These are phyloP conservation scores for Sclerodermus sp. DNA, from an alignment of 2,888 invertebrate species.

Conservation along the genomic window DNA sequence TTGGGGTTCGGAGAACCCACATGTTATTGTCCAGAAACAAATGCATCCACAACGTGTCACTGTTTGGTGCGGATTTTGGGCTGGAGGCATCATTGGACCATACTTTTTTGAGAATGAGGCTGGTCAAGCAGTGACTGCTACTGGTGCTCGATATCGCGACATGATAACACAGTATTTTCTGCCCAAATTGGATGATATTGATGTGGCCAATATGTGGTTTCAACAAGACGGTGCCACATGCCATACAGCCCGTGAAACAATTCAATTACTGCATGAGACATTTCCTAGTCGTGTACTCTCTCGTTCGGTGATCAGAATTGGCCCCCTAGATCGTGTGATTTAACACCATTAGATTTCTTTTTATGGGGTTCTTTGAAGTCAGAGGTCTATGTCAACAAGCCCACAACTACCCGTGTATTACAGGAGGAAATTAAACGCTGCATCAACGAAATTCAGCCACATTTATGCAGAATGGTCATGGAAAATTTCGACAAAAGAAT, in stretches of 20 bases:
- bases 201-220: conserved; percentile 17
- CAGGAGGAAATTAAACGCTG: conserved; percentile 19
- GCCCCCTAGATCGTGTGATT: conserved; percentile 7
- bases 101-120: too few species aligned
- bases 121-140: too few species aligned
- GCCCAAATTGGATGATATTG: conserved; percentile 13
- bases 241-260: conserved; percentile 6
- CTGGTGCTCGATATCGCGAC: too few species aligned
- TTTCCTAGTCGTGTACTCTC: conserved; percentile 6
- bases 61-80: too few species aligned
- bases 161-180: too few species aligned
- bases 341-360: conserved; percentile 14
- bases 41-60: too few species aligned
- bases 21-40: too few species aligned
- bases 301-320: conserved; percentile 9
- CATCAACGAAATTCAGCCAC: conserved; percentile 30
- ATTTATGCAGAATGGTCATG: conserved; percentile 28
- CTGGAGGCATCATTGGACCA: too few species aligned
- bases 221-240: conserved; percentile 13
- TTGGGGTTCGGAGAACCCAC: too few species aligned
- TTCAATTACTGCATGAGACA: conserved; percentile 5
- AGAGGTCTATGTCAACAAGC: conserved; percentile 22
- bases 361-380: conserved; percentile 9
- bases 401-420: conserved; percentile 16
- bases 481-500: conserved; percentile 28